A percentile compares a stretch with the other conserved stretches of the same genome.
phyloP scores from a whole-genome alignment of 2,113 vertebrate species.

The Microtus richardsoni region DNA sequence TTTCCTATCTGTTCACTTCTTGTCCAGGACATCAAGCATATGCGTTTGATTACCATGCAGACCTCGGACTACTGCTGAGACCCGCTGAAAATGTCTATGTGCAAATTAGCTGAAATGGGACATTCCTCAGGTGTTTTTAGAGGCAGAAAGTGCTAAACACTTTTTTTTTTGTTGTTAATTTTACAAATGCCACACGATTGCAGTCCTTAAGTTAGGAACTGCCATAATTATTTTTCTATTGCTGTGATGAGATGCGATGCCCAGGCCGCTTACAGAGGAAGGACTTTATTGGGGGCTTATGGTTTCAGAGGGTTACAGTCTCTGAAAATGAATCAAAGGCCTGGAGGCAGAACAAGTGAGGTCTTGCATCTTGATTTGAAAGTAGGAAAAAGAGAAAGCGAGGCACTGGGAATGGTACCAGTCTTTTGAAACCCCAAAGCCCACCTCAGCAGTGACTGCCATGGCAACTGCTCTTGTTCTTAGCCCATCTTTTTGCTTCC shows the following conservation, averaged over 20 bases:
- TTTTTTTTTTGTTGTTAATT: neutral
- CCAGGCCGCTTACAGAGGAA: neutral
- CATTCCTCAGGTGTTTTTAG: constrained; percentile 12
- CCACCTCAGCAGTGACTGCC: neutral
- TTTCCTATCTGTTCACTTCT: constrained; percentile 57
- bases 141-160: neutral
- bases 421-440: neutral
- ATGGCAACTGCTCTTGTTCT: neutral
- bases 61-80: neutral
- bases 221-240: neutral
- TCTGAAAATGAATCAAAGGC: neutral
- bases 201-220: constrained; percentile 41
- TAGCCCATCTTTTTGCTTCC: neutral
- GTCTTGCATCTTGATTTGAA: neutral
- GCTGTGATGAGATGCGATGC: neutral
- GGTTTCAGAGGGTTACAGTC: neutral
- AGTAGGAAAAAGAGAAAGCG: neutral
- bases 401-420: neutral
- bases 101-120: constrained; percentile 10
- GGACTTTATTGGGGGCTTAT: neutral
- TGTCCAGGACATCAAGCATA: neutral
- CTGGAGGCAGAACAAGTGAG: neutral
- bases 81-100: neutral
- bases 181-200: neutral
- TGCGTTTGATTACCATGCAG: neutral